phyloP scores from a whole-genome alignment of 2,888 invertebrate species.

The Drosophila prostipennis region DNA sequence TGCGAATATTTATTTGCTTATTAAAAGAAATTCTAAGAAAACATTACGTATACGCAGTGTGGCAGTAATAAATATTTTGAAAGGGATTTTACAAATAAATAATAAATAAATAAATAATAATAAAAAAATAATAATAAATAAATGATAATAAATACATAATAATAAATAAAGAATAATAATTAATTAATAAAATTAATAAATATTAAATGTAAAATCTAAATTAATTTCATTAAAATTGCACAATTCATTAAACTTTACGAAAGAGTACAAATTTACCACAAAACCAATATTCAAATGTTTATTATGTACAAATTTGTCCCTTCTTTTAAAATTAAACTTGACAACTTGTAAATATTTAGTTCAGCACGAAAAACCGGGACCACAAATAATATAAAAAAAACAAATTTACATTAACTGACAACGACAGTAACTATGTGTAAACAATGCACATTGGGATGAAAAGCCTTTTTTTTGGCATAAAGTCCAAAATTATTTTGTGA shows the following conservation, averaged over 20 bases:
- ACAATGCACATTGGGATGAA: too few species aligned
- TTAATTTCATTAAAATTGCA: too few species aligned
- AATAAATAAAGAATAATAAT: too few species aligned
- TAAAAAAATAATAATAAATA: not conserved
- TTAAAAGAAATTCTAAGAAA: not conserved
- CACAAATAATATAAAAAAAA: conserved; percentile 28
- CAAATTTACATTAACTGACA: conserved; percentile 47
- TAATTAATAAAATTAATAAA: too few species aligned
- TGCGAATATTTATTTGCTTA: not conserved
- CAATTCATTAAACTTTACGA: too few species aligned
- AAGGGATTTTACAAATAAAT: not conserved
- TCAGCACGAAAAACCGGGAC: conserved; percentile 14
- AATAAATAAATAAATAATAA: not conserved
- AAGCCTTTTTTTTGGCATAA: too few species aligned
- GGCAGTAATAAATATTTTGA: not conserved
- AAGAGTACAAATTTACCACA: too few species aligned
- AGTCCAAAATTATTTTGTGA: too few species aligned
- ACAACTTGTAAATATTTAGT: not conserved
- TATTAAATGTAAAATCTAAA: too few species aligned
- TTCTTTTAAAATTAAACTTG: not conserved
- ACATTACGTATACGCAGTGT: conserved; percentile 4
- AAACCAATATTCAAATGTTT: not conserved
- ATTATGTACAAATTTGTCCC: not conserved
- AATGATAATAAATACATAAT: too few species aligned
- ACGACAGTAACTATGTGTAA: conserved; percentile 42